These are phyloP conservation scores for Aphelinus certus DNA, from an alignment of 1,140 invertebrate genomes.

Conservation along the genomic window DNA sequence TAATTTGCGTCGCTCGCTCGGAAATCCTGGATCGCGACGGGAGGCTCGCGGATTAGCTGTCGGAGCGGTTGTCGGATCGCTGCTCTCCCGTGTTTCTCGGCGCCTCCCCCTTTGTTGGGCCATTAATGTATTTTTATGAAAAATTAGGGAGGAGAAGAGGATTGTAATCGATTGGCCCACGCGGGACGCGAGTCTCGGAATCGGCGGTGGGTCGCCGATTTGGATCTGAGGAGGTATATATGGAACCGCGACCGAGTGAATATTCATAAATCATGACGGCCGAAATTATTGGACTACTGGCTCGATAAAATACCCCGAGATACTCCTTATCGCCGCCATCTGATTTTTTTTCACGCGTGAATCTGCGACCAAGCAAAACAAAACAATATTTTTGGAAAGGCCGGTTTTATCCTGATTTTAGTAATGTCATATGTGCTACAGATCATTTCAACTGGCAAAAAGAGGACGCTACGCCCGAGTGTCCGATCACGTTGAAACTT, in stretches of 20 bases:
- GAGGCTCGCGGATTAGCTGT: neutral
- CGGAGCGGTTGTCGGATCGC: neutral
- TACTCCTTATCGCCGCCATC: slow-evolving; percentile 3
- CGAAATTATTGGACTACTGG: slow-evolving; percentile 15
- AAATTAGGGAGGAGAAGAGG: slow-evolving; percentile 20
- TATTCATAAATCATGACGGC: slow-evolving; percentile 27
- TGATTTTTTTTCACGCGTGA: neutral
- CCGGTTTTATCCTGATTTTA: too few relatives aligned
- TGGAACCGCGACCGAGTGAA: neutral
- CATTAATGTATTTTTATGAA: slow-evolving; percentile 38
- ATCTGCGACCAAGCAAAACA: too few relatives aligned
- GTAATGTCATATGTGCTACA: too few relatives aligned
- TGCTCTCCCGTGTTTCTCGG: slow-evolving; percentile 1
- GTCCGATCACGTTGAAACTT: too few relatives aligned
- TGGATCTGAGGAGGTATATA: slow-evolving; percentile 2
- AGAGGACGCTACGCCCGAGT: too few relatives aligned
- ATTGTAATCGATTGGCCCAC: slow-evolving; percentile 8
- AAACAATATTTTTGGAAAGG: too few relatives aligned
- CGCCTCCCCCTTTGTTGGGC: neutral
- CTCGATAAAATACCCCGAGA: slow-evolving; percentile 2
- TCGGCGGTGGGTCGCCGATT: neutral
- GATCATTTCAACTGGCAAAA: neutral
- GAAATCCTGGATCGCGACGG: too few relatives aligned
- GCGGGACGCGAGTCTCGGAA: neutral
- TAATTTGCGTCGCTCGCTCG: slow-evolving; percentile 20